Evolutionary conservation across 2,113 vertebrate genomes (phyloP).

Genomic region (Platysternon megacephalum): DNA sequence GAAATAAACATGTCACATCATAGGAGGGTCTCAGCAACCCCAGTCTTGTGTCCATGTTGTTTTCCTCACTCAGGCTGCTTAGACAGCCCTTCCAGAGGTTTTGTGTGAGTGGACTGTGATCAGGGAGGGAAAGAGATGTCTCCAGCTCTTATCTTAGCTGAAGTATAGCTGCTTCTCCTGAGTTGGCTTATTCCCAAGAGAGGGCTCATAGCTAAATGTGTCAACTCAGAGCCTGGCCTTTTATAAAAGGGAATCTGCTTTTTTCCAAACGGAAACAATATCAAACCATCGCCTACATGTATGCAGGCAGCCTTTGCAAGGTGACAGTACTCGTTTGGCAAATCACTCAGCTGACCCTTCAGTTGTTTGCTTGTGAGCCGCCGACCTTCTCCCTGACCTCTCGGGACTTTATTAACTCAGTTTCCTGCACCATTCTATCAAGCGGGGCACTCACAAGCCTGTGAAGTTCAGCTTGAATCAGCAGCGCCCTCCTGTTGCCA

Average conservation of each 20-base stretch:
- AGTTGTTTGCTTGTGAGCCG: neutral
- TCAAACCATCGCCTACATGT: neutral
- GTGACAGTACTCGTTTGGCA: conserved; percentile 3
- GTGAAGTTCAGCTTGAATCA: neutral
- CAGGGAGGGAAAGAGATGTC: neutral
- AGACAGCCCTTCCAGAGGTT: neutral
- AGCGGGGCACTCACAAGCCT: rapidly evolving
- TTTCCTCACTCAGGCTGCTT: rapidly evolving
- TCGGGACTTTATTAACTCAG: neutral
- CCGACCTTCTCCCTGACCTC: neutral
- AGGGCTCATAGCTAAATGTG: conserved; percentile 30
- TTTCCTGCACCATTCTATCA: neutral
- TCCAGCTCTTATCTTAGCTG: conserved; percentile 14
- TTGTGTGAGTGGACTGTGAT: neutral
- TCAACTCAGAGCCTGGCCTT: conserved; percentile 16
- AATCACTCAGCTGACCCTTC: neutral
- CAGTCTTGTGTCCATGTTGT: rapidly evolving
- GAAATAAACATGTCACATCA: neutral
- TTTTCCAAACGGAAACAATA: neutral
- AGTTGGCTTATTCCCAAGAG: neutral
- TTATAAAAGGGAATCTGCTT: neutral
- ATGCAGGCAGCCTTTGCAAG: neutral
- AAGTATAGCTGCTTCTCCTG: neutral
- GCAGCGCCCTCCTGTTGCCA: neutral
- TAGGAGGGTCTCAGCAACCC: neutral